A percentile compares a stretch with the other conserved stretches of the same genome.
phyloP scores from a whole-genome alignment of 2,113 vertebrate species.

The Himantopus leucocephalus region DNA sequence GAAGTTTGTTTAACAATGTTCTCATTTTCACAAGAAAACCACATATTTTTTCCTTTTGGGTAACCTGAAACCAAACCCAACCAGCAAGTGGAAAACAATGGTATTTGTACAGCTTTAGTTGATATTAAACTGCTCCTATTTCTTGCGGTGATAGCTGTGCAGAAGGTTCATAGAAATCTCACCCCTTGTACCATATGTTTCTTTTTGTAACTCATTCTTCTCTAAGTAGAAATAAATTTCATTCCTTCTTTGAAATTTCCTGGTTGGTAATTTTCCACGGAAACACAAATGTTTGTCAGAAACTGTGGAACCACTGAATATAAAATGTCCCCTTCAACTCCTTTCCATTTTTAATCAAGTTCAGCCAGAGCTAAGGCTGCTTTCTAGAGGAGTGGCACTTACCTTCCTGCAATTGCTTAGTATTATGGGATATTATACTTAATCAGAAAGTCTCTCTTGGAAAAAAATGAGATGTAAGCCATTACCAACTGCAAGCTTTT shows the following conservation, averaged over 20 bases:
- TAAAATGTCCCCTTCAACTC: not conserved
- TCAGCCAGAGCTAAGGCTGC: not conserved
- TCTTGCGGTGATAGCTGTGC: not conserved
- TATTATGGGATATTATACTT: not conserved
- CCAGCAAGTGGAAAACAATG: not conserved
- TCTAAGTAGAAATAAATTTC: not conserved
- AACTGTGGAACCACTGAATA: not conserved
- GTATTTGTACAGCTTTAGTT: not conserved
- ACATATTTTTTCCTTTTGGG: not conserved
- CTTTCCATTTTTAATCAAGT: not conserved
- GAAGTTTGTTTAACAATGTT: not conserved
- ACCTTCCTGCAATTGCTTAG: not conserved
- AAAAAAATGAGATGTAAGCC: not conserved
- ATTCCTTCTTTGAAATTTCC: not conserved
- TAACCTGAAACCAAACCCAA: not conserved
- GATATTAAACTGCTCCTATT: not conserved
- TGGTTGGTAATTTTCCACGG: not conserved
- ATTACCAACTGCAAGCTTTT: not conserved
- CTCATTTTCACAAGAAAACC: not conserved
- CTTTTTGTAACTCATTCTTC: not conserved
- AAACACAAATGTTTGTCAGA: not conserved
- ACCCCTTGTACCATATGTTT: not conserved
- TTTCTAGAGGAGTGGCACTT: not conserved
- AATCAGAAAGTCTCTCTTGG: fast-evolving
- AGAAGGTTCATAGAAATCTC: not conserved